phyloP scores from a whole-genome alignment of 1,140 invertebrate species.

The Bombus affinis region DNA sequence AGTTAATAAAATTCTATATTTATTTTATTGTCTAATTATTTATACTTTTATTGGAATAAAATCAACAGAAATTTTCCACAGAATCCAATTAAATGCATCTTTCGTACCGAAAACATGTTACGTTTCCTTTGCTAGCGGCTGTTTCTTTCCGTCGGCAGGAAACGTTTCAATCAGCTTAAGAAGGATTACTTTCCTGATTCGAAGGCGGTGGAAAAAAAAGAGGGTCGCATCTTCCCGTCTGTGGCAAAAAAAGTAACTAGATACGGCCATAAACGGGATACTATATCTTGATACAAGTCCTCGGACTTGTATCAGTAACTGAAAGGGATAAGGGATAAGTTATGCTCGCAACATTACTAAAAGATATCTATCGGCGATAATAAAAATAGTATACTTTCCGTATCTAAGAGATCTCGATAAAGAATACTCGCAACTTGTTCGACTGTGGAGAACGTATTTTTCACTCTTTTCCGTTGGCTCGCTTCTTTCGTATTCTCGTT shows the following conservation, averaged over 20 bases:
- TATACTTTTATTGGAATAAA: not conserved
- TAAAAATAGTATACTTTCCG: slow-evolving; percentile 38
- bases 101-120: not conserved
- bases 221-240: not conserved
- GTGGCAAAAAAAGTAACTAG: not conserved
- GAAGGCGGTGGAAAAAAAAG: not conserved
- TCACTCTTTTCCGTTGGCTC: not conserved
- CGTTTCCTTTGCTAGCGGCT: too few species aligned
- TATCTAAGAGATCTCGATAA: slow-evolving; percentile 24
- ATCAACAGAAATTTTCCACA: not conserved
- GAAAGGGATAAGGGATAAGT: slow-evolving; percentile 21
- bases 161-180: slow-evolving; percentile 4
- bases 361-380: slow-evolving; percentile 36
- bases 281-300: slow-evolving; percentile 38
- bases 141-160: not conserved
- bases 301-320: not conserved
- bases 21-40: not conserved
- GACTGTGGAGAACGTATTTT: slow-evolving; percentile 17
- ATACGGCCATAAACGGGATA: slow-evolving; percentile 16
- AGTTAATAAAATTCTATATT: not conserved
- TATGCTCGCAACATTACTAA: slow-evolving; percentile 25
- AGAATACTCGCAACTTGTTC: slow-evolving; percentile 38
- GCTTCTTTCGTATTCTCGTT: not conserved
- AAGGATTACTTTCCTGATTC: not conserved
- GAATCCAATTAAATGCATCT: not conserved